These are phyloP conservation scores for Pseudomyrmex cubaensis DNA, from an alignment of 1,140 invertebrate genomes.

Conservation along the genomic window DNA sequence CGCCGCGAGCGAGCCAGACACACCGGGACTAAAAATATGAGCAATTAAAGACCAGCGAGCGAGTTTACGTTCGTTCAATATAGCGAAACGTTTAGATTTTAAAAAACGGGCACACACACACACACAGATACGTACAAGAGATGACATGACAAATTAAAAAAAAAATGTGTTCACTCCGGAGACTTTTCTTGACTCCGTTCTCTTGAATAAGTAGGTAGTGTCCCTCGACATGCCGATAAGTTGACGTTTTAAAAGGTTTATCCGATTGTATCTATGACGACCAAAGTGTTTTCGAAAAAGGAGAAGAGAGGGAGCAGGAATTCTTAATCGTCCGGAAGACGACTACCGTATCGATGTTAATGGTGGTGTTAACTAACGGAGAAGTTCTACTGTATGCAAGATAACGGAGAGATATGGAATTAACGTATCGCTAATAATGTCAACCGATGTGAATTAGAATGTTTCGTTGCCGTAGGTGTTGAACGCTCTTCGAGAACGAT, in stretches of 20 bases:
- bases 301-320: neutral
- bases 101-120: too few species aligned
- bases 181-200: conserved; percentile 8
- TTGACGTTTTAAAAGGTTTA: conserved; percentile 57
- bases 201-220: conserved; percentile 34
- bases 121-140: neutral
- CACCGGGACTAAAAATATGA: conserved; percentile 67
- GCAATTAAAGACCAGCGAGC: conserved; percentile 68
- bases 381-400: conserved; percentile 21
- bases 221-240: conserved; percentile 15
- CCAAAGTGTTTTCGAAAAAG: conserved; percentile 16
- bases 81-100: conserved; percentile 34
- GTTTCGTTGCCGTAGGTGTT: neutral
- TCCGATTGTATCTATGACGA: conserved; percentile 10
- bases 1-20: conserved; percentile 47
- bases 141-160: conserved; percentile 61
- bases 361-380: conserved; percentile 21
- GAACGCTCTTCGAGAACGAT: conserved; percentile 11
- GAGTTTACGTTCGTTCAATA: conserved; percentile 3
- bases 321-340: conserved; percentile 26
- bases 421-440: conserved; percentile 6
- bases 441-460: conserved; percentile 9
- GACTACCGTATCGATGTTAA: conserved; percentile 27
- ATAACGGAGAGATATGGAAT: conserved; percentile 34
- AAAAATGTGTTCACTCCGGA: conserved; percentile 19